Evolutionary conservation across 2,888 invertebrate species (phyloP).

Genomic region (Hypsopygia costalis): DNA sequence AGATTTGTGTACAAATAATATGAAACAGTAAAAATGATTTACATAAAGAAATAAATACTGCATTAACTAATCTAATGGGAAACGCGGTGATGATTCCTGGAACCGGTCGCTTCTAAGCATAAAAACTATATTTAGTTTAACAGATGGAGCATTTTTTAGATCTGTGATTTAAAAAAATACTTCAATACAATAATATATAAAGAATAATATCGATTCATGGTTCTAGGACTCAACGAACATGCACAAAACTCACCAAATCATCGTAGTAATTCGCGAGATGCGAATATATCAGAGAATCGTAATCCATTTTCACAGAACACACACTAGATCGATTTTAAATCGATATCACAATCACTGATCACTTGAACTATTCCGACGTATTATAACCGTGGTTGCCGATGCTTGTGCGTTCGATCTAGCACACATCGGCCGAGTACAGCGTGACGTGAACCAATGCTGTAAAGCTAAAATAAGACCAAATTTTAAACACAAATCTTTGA

Average conservation of each 20-base stretch:
- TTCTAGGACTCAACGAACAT: too few species aligned
- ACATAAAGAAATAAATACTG: too few species aligned
- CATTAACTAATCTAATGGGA: too few species aligned
- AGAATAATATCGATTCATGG: too few species aligned
- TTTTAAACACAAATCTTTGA: constrained; percentile 80
- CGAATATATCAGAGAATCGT: constrained; percentile 83
- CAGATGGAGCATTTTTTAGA: too few species aligned
- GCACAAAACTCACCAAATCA: constrained; percentile 76
- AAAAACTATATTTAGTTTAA: too few species aligned
- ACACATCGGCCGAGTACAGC: constrained; percentile 69
- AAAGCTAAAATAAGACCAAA: constrained; percentile 82
- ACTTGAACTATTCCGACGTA: not conserved
- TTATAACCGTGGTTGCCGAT: not conserved
- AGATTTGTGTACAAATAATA: too few species aligned
- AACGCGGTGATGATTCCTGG: too few species aligned
- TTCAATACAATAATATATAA: too few species aligned
- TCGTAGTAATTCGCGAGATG: constrained; percentile 83
- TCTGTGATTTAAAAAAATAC: too few species aligned
- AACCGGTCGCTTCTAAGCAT: too few species aligned
- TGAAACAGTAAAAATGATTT: too few species aligned
- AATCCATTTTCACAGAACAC: constrained; percentile 76
- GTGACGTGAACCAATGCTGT: constrained; percentile 75
- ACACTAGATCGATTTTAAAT: constrained; percentile 15
- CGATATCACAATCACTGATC: constrained; percentile 1
- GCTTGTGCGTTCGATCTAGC: constrained; percentile 54